Evolutionary conservation across 2,888 invertebrate genomes (phyloP), one percentile per base, ranked within the genome.

Genomic region (Gnatocerus cornutus): DNA sequence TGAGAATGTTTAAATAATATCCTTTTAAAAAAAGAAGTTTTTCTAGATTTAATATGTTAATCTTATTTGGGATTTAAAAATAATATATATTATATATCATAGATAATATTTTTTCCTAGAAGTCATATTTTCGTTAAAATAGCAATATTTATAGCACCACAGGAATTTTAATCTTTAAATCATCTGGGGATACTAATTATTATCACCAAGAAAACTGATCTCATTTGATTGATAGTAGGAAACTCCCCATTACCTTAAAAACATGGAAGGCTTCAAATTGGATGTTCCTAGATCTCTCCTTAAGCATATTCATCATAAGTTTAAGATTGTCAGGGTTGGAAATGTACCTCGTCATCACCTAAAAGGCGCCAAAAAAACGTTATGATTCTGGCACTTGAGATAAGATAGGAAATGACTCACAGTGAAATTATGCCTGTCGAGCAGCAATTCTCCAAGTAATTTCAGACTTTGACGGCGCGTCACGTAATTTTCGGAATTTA

Each of bases 241-340:
- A 9, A n/a, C 33, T 7, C 7, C 33, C 33, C 2, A 72, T 79
- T 86, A 97, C 97, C 93, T 99, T 99, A 89, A 99, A 99, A 81
- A 99, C 99, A 86, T 99, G 99, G 90, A 99, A 99, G 87, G 99
- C 99, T 89, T 99, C 99, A 88, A 99, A 99, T 87, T 99, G 99
- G 84, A 99, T 99, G 89, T 99, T 99, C 81, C 98, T 93, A 80
- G 98, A 98, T 86, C 98, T 97, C 85, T 99, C 99, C 87, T 98
- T 96, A 83, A 99, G 89, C 98, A 99, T 97, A 86, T 98, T 99
- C 99, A 99, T 99, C 99, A 99, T 99, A 77, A 99, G 90, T 86
- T 99, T 99, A 76, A 99, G 90, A 88, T 99, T 99, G 86, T 99
- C 99, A 29, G 99, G 98, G 87, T 98, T 99, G 81, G 98, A 98